Evolutionary conservation across 2,113 vertebrate species (phyloP).

Genomic region (Alethe castanea): DNA sequence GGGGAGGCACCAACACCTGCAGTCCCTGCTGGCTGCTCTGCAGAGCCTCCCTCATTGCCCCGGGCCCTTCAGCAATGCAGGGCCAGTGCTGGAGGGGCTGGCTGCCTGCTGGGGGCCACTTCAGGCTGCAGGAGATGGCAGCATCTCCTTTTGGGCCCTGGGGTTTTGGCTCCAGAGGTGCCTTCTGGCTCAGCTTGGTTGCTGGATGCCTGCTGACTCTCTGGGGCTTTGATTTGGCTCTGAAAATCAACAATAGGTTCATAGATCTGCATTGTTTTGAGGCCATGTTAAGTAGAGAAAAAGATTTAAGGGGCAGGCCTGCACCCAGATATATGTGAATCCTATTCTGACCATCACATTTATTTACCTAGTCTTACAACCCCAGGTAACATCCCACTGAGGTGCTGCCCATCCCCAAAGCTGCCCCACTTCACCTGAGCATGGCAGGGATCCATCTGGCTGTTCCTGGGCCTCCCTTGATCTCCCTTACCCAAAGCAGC

Average conservation of each 20-base stretch:
- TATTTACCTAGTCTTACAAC: neutral
- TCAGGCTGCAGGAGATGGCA: neutral
- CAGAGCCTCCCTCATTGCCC: neutral
- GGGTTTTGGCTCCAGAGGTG: neutral
- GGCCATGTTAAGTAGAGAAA: neutral
- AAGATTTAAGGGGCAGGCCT: neutral
- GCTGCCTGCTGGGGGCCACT: neutral
- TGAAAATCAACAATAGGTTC: neutral
- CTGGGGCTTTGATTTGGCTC: neutral
- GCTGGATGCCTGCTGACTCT: neutral
- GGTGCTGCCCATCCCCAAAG: neutral
- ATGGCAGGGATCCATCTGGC: neutral
- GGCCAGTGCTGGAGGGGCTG: neutral
- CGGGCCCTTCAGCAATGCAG: neutral
- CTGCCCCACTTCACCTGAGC: neutral
- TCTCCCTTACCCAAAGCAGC: fast-evolving
- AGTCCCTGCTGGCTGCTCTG: neutral
- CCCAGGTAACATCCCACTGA: neutral
- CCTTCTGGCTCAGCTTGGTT: neutral
- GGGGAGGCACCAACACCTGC: neutral
- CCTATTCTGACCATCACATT: neutral
- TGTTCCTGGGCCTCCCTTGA: neutral
- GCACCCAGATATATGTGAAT: neutral
- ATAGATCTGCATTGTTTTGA: neutral
- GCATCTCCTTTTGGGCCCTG: fast-evolving